Evolutionary conservation across 2,797 vertebrate species (phyloP), one percentile per base, ranked within the genome.

Genomic region (Petrocephalus schoutedeni): DNA sequence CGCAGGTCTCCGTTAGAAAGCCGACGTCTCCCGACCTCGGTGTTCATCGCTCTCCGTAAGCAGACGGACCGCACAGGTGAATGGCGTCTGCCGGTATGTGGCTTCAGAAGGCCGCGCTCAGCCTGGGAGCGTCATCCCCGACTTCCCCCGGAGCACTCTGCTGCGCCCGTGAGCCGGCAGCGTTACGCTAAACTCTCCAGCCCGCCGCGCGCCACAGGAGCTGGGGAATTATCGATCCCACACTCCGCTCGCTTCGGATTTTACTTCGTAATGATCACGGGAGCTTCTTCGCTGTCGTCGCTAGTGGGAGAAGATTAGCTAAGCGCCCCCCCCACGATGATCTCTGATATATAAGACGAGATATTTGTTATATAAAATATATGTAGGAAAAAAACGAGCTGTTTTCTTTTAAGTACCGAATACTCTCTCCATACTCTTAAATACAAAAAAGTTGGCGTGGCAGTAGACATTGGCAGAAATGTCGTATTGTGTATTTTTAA

Each of bases 191-290:
- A 87, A 87, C 83, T 23, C 41, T 64, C 53, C 67, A 36, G 86
- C 85, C 23, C 49, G 41, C 21, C 51, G 82, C 64, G 61, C 45
- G 28, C n/a, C 21, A 32, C 23, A 56, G 0, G 28, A 87, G 74
- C 32, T 32, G 58, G 86, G 58, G 32, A 80, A 45, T 83, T n/a
- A 89, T 87, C 59, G 59, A 71, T 83, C 64, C 23, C 28, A 21
- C 74, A 64, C 74, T 54, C 41, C 41, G 21, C 51, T 61, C 56
- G 67, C 86, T 10, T 61, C 58, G 74, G 41, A 88, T 86, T 87
- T 82, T 51, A 88, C 84, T 86, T 59, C 57, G 19, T 71, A 88
- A 88, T 84, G 49, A 88, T 51, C 14, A 77, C 28, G 23, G 87
- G 41, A 12, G 57, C 14, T 28, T 84, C 41, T 84, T 59, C 14